Evolutionary conservation across 2,113 vertebrate species (phyloP).

Genomic region (Chaetodon trifascialis): DNA sequence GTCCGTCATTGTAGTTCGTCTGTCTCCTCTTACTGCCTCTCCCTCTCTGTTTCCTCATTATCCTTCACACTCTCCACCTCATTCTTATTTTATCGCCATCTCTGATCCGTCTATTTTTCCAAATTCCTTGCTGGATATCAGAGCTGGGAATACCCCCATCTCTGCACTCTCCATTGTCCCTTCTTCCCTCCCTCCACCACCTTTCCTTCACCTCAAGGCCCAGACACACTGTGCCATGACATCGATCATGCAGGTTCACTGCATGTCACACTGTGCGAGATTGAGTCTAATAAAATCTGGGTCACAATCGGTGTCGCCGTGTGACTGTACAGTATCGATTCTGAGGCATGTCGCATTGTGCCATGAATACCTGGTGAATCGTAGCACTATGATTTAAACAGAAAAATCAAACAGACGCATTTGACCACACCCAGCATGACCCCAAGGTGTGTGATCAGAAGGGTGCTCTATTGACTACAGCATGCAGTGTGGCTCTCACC

Average conservation of each 20-base stretch:
- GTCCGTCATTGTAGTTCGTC: not conserved
- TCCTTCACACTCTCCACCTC: not conserved
- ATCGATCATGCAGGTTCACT: slow-evolving; percentile 19
- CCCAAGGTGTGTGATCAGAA: not conserved
- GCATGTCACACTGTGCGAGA: not conserved
- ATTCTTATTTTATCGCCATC: not conserved
- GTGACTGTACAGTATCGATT: slow-evolving; percentile 16
- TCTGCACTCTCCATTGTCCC: not conserved
- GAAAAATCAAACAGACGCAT: not conserved
- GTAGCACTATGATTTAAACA: not conserved
- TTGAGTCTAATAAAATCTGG: slow-evolving; percentile 26
- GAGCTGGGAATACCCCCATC: not conserved
- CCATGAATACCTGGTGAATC: slow-evolving; percentile 11
- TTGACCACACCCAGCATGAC: not conserved
- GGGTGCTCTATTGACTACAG: no score
- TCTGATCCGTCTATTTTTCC: not conserved
- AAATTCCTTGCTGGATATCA: not conserved
- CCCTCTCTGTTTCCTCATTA: not conserved
- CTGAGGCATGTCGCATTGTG: slow-evolving; percentile 8
- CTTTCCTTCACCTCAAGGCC: not conserved
- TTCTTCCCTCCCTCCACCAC: not conserved
- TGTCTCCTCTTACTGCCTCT: not conserved
- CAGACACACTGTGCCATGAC: slow-evolving; percentile 6
- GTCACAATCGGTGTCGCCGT: slow-evolving; percentile 12
- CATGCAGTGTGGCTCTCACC: no score